Evolutionary conservation across 1,140 invertebrate species (phyloP), one percentile per base, ranked within the genome.

Genomic region (Pararge aegeria): DNA sequence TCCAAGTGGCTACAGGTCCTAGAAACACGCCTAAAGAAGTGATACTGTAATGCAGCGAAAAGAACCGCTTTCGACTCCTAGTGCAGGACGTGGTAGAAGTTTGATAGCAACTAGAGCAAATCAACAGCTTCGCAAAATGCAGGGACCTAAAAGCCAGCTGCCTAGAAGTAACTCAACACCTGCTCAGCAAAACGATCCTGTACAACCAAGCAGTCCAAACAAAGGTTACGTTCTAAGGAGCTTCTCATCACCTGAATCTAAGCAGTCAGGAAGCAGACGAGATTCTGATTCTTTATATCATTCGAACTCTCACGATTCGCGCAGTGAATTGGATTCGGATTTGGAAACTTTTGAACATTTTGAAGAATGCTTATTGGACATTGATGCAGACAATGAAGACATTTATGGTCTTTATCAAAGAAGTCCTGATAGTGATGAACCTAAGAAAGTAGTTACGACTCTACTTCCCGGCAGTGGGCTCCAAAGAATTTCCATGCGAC

Each of bases 151-250:
- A 48, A 84, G 70, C 34, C 65, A 80, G 21, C 55, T 89, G 9
- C 83, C 87, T 6, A 70, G 87, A 51, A 87, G 87, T 46, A 82
- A 78, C 38, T 89, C 87, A 0, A 80, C 83, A 0, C 87, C 87
- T 2, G 73, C 77, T 9, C 53, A 72, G 4, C 73, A 83, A 53
- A 70, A 62, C 44, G 80, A 84, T 21, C 55, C 58, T 37, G 76
- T 75, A 6, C 29, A 58, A 5, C 67, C 60, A 34, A 46, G 53
- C 6, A 62, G 37, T 13, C 64, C 69, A 38, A 68, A 52, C 7
- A 85, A 79, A 57, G 62, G 64, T 12, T 75, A 80, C 51, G 76
- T 87, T 5, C 68, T 78, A 55, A 55, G 87, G 49, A 88, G 85
- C 60, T 87, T 77, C 54, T 89, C 85, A 2, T 76, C 85, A 0